Evolutionary conservation across 1,140 invertebrate species (phyloP), one percentile per base, ranked within the genome.

Genomic region (Caenorhabditis brenneri): DNA sequence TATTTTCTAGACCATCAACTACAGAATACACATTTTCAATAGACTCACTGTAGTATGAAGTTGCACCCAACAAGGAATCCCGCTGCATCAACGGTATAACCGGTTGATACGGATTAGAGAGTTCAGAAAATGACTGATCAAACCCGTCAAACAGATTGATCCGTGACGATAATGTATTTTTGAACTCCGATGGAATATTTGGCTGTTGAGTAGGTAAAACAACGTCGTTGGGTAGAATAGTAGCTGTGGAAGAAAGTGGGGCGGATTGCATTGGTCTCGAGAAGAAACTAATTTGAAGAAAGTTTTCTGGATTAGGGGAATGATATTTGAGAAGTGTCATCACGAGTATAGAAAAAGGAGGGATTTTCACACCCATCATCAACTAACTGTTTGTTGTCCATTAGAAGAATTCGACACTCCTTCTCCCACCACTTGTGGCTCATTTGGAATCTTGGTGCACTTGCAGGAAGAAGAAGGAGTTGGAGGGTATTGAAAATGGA

Each of bases 291-390:
- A 46, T 24, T 74, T 74, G 19, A 74, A 42, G 33, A 36, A 65
- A 42, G n/a, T 39, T 74, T 31, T 74, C 36, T 19, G 27, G 22
- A 74, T 19, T 24, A 42, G 53, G 58, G 16, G 10, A 42, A 10
- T 42, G 65, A 74, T 74, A 74, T 74, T 74, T 74, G 65, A 74
- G 65, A 74, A 42, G 65, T 74, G 36, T 74, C 65, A 74, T 74
- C 65, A 46, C 65, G 65, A 46, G 65, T 74, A 19, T 12, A 24
- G 29, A 42, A 42, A 42, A 42, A 42, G 65, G 65, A 74, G 65
- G 65, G 65, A 74, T 74, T 74, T 74, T 74, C 65, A 74, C 65
- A 74, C 65, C 65, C 27, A 74, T 74, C 36, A 74, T 74, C 33
- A 10, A 74, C 65, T 74, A 74, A 74, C 65, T 74, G 65, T 74